Evolutionary conservation across 1,140 invertebrate genomes (phyloP), one percentile per base, ranked within the genome.

Genomic region (Globodera ellingtonae): DNA sequence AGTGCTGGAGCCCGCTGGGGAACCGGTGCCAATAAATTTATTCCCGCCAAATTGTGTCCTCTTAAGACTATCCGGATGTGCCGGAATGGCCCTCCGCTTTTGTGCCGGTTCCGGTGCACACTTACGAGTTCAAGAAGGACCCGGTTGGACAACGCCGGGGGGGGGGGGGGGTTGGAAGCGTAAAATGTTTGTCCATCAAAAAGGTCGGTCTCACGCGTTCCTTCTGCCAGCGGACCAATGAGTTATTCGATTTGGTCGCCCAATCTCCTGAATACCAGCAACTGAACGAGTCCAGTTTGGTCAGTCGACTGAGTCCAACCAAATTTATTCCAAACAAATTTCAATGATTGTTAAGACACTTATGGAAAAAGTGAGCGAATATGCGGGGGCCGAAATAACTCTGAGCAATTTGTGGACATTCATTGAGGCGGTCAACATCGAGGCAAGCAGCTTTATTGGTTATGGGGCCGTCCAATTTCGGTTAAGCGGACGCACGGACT

Each of bases 71-170:
- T 56, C 70, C 78, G n/a, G 69, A 79, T 50, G 9, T 79, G 46
- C 35, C 67, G 47, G 78, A 78, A 24, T 79, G 78, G 78, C 78
- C 78, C 6, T 9, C 78, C 18, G 21, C 46, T 5, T 78, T 52
- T 52, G 73, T 79, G 66, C 78, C 78, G 9, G 21, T 79, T 46
- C 78, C 78, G 6, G 67, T 79, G 24, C 78, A 79, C 73, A 78
- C 46, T 46, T 79, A 48, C 74, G 73, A 78, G 52, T 79, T 79
- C 35, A 79, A 35, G 35, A 79, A 79, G 66, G 78, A 79, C 10
- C 78, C 78, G 50, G 78, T 79, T 65, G 21, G 15, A 52, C 24
- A 52, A 72, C 67, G 73, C n/a, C 6, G n/a, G 50, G 6, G 18
- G 18, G n/a, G 8, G 73, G 7, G 13, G 67, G 24, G n/a, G 73